Evolutionary conservation across 2,888 invertebrate species (phyloP), one percentile per base, ranked within the genome.

Genomic region (Euproctis similis): DNA sequence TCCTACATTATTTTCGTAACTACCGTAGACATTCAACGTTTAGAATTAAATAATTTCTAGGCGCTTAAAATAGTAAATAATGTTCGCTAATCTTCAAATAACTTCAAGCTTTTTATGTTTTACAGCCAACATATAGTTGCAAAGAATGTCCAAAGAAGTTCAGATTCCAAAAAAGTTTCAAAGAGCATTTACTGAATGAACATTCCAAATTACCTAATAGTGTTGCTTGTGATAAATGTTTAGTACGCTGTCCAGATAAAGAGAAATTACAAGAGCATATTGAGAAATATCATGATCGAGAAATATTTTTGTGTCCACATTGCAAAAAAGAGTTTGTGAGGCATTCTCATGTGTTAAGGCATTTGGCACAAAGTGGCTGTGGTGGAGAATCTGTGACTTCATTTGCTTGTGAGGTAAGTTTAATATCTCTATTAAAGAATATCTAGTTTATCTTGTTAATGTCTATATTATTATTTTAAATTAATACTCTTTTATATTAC

Each of bases 321-420:
- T 94, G 94, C 55, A 85, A 87, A 13, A 89, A 89, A 47, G 87
- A 88, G 37, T 94, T 94, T 66, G 92, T 90, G 1, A 81, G 94
- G 31, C 90, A 89, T 36, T 91, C 92, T 47, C 93, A 94, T 70
- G 85, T 94, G 21, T 78, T 90, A 38, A 76, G 92, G 9, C 92
- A 92, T 54, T 81, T 90, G 59, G 68, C 85, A 20, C 90, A 90
- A 52, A 89, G 87, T 27, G 90, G 89, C n/a, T 91, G 91, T 61
- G 87, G 87, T 65, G 90, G 90, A 3, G 59, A 52, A n/a, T 41
- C 36, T 28, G 39, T 58, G 24, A 30, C 53, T 1, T 36, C 44
- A 13, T 71, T 49, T 42, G 53, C 59, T 9, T 82, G 82, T 60
- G 77, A 77, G 50, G 82, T 81, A 60, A 64, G n/a, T n/a, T n/a